Evolutionary conservation across 2,797 vertebrate species (phyloP).

Genomic region (Enteromius treurensis): DNA sequence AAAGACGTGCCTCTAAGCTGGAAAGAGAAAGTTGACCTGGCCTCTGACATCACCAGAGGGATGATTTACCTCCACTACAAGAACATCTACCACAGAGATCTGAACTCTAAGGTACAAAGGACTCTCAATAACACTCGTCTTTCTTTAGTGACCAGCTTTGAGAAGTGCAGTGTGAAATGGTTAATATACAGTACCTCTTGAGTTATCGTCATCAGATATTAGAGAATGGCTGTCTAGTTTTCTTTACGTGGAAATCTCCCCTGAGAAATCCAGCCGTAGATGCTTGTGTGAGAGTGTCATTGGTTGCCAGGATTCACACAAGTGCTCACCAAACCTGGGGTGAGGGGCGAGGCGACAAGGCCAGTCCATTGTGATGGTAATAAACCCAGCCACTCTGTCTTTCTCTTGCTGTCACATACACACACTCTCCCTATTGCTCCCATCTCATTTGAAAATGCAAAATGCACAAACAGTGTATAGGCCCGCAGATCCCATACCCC

Average conservation of each 20-base stretch:
- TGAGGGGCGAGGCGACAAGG: constrained; percentile 57
- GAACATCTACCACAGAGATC: constrained; percentile 88
- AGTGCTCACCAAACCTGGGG: constrained; percentile 56
- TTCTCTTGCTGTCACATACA: constrained; percentile 32
- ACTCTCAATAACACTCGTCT: background rate
- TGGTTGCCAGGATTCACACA: constrained; percentile 72
- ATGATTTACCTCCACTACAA: constrained; percentile 92
- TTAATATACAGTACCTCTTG: background rate
- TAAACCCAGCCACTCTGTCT: constrained; percentile 46
- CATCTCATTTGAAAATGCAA: constrained; percentile 42
- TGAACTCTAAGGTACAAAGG: constrained; percentile 76
- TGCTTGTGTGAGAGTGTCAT: constrained; percentile 43
- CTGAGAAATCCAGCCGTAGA: constrained; percentile 25
- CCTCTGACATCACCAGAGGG: constrained; percentile 86
- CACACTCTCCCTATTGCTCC: constrained; percentile 9
- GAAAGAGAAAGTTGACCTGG: constrained; percentile 87
- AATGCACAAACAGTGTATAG: constrained; percentile 29
- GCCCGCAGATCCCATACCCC: constrained; percentile 2
- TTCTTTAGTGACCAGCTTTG: background rate
- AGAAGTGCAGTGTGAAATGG: background rate
- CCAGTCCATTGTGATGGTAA: constrained; percentile 72
- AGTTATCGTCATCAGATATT: background rate
- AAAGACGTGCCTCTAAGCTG: constrained; percentile 81
- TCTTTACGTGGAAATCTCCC: constrained; percentile 8
- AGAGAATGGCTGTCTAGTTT: constrained; percentile 21